These are phyloP conservation scores for western clawed frog (Xenopus tropicalis) DNA, from an alignment of 2,113 vertebrate species.

Conservation along the genomic window DNA sequence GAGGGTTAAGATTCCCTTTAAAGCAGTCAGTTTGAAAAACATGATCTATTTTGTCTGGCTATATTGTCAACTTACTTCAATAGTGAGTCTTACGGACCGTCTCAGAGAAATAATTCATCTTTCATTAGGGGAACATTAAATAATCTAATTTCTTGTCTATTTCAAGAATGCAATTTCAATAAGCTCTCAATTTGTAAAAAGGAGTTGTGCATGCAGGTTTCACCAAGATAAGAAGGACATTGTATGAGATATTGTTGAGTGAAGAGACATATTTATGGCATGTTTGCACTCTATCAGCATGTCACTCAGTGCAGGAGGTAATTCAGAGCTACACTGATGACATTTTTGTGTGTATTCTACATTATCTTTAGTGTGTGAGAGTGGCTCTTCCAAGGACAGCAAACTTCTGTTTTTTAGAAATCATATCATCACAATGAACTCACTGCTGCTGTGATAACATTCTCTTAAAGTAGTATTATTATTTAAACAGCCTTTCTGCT, in stretches of 20 bases:
- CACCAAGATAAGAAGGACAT: slow-evolving; percentile 27
- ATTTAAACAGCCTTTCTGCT: too few species aligned
- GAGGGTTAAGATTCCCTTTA: too few species aligned
- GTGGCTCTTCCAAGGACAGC: slow-evolving; percentile 4
- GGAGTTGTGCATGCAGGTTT: neutral
- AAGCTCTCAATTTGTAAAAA: slow-evolving; percentile 30
- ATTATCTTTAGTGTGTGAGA: neutral
- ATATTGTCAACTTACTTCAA: too few species aligned
- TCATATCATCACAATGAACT: neutral
- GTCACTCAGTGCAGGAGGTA: slow-evolving; percentile 17
- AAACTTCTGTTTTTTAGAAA: neutral
- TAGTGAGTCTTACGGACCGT: neutral
- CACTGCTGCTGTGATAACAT: neutral
- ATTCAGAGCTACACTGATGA: slow-evolving; percentile 14
- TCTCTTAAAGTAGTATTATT: too few species aligned
- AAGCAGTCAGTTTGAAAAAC: too few species aligned
- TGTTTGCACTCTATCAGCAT: slow-evolving; percentile 23
- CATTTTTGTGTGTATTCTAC: slow-evolving; percentile 12
- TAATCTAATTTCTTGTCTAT: slow-evolving; percentile 7
- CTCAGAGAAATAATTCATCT: slow-evolving; percentile 18
- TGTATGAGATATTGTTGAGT: slow-evolving; percentile 40
- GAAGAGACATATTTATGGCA: slow-evolving; percentile 16
- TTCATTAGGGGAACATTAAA: slow-evolving; percentile 16
- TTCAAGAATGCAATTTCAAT: slow-evolving; percentile 33
- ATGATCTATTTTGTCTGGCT: too few species aligned